These are phyloP conservation scores for Rhogogaster chlorosoma DNA, from an alignment of 2,888 invertebrate genomes.

Conservation along the genomic window DNA sequence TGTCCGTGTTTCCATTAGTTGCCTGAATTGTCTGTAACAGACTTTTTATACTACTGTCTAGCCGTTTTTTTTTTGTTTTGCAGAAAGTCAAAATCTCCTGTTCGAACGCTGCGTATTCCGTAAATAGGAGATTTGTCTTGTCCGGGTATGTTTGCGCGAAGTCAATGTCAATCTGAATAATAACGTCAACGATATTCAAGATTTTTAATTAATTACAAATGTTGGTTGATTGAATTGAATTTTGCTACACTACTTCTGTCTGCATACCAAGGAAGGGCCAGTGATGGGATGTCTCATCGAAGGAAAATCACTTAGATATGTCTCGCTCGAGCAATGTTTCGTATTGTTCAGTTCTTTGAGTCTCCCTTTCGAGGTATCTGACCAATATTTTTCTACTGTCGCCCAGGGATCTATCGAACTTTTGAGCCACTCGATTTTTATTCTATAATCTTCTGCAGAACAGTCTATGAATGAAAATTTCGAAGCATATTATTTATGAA, in stretches of 20 bases:
- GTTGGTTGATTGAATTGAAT: background rate
- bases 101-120: slow-evolving; percentile 31
- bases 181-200: slow-evolving; percentile 28
- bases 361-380: slow-evolving; percentile 15
- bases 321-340: slow-evolving; percentile 44
- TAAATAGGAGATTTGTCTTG: slow-evolving; percentile 13
- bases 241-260: slow-evolving; percentile 25
- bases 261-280: slow-evolving; percentile 41
- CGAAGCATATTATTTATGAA: no score
- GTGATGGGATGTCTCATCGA: slow-evolving; percentile 52
- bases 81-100: no score
- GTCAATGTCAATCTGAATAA: slow-evolving; percentile 52
- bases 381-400: slow-evolving; percentile 20
- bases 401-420: slow-evolving; percentile 14
- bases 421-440: slow-evolving; percentile 25
- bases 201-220: slow-evolving; percentile 1
- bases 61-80: no score
- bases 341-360: slow-evolving; percentile 10
- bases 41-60: no score
- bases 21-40: background rate
- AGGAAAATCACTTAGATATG: slow-evolving; percentile 51
- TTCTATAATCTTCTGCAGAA: slow-evolving; percentile 44
- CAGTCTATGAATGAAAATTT: slow-evolving; percentile 36
- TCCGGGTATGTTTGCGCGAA: slow-evolving; percentile 51
- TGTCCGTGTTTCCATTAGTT: no score